These are phyloP conservation scores for Bembecia ichneumoniformis DNA, from an alignment of 2,888 invertebrate genomes.

Conservation along the genomic window DNA sequence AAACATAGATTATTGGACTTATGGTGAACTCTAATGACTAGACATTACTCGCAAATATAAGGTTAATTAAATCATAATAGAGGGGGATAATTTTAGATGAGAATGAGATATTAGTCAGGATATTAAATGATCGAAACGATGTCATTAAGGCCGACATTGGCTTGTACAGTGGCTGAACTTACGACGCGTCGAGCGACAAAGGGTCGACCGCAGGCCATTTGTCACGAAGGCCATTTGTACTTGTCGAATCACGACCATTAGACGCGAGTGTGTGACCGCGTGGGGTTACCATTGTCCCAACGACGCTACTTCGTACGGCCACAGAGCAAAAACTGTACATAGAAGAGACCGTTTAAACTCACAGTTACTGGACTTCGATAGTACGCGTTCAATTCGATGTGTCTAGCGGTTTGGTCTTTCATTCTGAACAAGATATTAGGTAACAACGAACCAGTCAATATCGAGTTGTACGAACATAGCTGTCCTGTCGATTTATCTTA, in stretches of 20 bases:
- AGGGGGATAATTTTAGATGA: no score
- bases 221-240: constrained; percentile 72
- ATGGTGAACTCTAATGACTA: no score
- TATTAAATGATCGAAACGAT: not conserved
- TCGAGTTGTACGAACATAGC: constrained; percentile 53
- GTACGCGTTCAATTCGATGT: constrained; percentile 16
- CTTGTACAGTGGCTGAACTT: constrained; percentile 50
- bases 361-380: constrained; percentile 15
- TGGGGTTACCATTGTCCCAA: constrained; percentile 53
- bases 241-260: constrained; percentile 74
- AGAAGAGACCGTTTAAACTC: constrained; percentile 9
- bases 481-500: constrained; percentile 66
- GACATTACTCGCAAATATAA: not conserved
- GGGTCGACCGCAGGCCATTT: constrained; percentile 68
- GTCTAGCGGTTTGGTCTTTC: constrained; percentile 4
- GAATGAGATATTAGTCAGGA: not conserved
- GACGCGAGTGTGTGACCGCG: constrained; percentile 69
- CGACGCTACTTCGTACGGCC: constrained; percentile 32
- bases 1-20: not conserved
- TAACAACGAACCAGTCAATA: constrained; percentile 56
- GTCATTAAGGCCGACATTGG: constrained; percentile 48
- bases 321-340: constrained; percentile 29
- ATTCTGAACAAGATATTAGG: constrained; percentile 23
- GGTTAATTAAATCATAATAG: no score
- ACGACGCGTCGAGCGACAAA: constrained; percentile 46